Conservation (phyloP, 2,888 invertebrate genomes). For the Atrina japonica region DNA sequence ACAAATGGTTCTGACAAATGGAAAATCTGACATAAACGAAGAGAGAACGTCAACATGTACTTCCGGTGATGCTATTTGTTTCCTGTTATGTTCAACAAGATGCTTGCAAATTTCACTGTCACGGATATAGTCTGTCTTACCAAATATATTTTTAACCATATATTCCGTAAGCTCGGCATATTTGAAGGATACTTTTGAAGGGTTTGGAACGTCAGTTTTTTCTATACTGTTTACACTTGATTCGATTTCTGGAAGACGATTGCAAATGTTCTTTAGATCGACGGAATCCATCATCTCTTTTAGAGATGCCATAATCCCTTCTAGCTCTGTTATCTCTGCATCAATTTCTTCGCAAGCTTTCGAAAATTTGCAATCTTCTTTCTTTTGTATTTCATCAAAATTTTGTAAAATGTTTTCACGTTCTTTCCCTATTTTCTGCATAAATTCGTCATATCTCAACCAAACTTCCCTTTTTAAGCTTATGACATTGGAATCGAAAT, state of each 20-base stretch:
- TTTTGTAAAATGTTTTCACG: slow-evolving; percentile 3
- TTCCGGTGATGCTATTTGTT: slow-evolving; percentile 1
- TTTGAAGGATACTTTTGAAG: slow-evolving; percentile 17
- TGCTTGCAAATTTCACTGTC: neutral
- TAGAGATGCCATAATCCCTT: neutral
- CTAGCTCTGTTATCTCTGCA: neutral
- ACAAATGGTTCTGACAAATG: slow-evolving; percentile 23
- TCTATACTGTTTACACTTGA: slow-evolving; percentile 8
- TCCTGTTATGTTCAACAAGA: too few species aligned
- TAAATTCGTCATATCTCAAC: slow-evolving; percentile 27
- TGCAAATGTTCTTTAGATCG: neutral
- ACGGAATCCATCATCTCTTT: slow-evolving; percentile 9
- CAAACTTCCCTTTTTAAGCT: slow-evolving; percentile 24
- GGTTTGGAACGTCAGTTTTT: slow-evolving; percentile 4
- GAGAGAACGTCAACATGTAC: slow-evolving; percentile 14
- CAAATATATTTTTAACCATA: slow-evolving; percentile 14
- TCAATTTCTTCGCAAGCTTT: slow-evolving; percentile 2
- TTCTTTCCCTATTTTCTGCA: slow-evolving; percentile 21
- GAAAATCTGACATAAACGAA: slow-evolving; percentile 16
- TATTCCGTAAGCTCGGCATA: slow-evolving; percentile 6
- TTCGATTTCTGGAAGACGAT: neutral
- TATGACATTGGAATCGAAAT: slow-evolving; percentile 18
- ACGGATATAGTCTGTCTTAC: slow-evolving; percentile 7
- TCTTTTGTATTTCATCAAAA: slow-evolving; percentile 20
- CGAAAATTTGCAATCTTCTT: slow-evolving; percentile 9